Evolutionary conservation across 23 tunicate species (phyloP), one percentile per base, ranked within the genome.

Genomic region (Trididemnum nubilum): DNA sequence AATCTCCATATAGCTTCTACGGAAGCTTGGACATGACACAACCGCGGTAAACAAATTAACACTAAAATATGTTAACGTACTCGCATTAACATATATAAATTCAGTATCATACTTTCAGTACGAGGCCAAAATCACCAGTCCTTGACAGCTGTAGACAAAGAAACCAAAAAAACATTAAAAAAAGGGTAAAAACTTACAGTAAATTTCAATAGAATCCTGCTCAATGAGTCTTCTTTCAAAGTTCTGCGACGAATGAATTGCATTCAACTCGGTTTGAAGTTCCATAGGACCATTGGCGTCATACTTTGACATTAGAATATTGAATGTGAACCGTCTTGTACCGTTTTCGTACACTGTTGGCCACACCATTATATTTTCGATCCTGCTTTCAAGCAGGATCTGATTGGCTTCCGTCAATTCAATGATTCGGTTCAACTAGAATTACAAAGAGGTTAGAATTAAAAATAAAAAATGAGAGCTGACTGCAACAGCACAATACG

Each of bases 291-390:
- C 73, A 22, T 76, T 90, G 61, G 34, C 82, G 49, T 90, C 89
- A 59, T 84, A 90, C 33, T 80, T 71, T 26, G 78, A 35, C 96
- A 90, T 90, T 15, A 25, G 65, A 33, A 80, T 52, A 40, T 90
- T 77, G 35, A 90, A 90, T 5, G 51, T 32, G 70, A 90, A 73
- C 63, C 24, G 25, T 36, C 23, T 36, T 9, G 69, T 23, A 32
- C 61, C 69, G 69, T 34, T 52, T 18, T 34, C 70, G 33, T 82
- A 21, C 2, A 39, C 12, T 2, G 9, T 24, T 2, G 57, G 29
- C 26, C 28, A 38, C 57, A 73, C 58, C 37, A 2, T 21, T 2
- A 73, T 27, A 27, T 73, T 73, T 19, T 15, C 2, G 2, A 39
- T 24, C 2, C 2, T n/a, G 19, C 57, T 40, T 19, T 22, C 28